A percentile compares a stretch with the other conserved stretches of the same genome.
phyloP scores from a whole-genome alignment of 1,140 invertebrate genomes.

The Ceratosolen fusciceps region DNA sequence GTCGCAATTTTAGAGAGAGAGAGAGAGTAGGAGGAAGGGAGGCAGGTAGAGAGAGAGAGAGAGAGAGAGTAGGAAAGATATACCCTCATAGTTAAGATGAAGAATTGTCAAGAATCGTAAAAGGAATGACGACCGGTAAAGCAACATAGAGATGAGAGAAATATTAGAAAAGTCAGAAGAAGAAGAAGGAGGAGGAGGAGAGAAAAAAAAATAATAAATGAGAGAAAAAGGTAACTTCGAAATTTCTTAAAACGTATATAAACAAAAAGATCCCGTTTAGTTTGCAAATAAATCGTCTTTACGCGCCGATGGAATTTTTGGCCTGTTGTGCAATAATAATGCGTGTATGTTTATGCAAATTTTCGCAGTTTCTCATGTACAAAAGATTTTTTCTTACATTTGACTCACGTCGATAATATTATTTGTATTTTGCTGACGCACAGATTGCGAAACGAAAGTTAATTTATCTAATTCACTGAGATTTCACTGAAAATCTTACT shows the following conservation, averaged over 20 bases:
- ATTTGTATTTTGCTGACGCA: slow-evolving; percentile 4
- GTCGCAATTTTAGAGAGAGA: slow-evolving; percentile 25
- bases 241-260: slow-evolving; percentile 58
- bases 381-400: slow-evolving; percentile 46
- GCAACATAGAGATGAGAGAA: slow-evolving; percentile 15
- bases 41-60: neutral
- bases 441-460: slow-evolving; percentile 10
- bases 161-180: slow-evolving; percentile 43
- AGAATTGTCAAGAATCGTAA: slow-evolving; percentile 21
- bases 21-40: slow-evolving; percentile 52
- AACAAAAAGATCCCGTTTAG: slow-evolving; percentile 61
- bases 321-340: slow-evolving; percentile 60
- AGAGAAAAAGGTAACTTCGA: slow-evolving; percentile 58
- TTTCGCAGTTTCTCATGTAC: slow-evolving; percentile 10
- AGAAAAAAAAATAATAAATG: slow-evolving; percentile 33
- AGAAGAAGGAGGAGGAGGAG: neutral
- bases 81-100: neutral
- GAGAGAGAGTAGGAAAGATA: slow-evolving; percentile 51
- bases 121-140: slow-evolving; percentile 45
- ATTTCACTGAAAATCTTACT: no score
- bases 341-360: slow-evolving; percentile 60
- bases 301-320: slow-evolving; percentile 58
- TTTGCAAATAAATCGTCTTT: slow-evolving; percentile 66
- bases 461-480: neutral
- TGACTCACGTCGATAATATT: slow-evolving; percentile 18